phyloP scores from a whole-genome alignment of 2,797 vertebrate species.

The Xiphorhynchus erythropygius region DNA sequence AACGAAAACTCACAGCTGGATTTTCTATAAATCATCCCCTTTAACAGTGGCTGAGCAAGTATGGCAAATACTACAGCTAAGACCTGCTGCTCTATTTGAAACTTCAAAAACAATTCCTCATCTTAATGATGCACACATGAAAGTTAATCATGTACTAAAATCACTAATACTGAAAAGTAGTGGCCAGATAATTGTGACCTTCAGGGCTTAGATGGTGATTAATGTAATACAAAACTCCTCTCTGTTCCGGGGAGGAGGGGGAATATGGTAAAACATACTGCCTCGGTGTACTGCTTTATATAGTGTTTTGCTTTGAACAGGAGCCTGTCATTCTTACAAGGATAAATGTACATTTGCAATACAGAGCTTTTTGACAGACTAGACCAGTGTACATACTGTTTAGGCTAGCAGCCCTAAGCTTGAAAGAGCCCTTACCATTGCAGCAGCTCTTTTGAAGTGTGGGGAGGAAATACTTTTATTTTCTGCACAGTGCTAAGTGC shows the following conservation, averaged over 20 bases:
- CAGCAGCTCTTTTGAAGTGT: slow-evolving; percentile 6
- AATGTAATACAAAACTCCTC: slow-evolving; percentile 44
- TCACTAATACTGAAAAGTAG: slow-evolving; percentile 60
- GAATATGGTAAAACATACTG: slow-evolving; percentile 6
- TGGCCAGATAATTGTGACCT: slow-evolving; percentile 67
- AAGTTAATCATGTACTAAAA: slow-evolving; percentile 61
- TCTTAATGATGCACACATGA: slow-evolving; percentile 48
- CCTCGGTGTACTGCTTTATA: neutral
- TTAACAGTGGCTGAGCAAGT: slow-evolving; percentile 65
- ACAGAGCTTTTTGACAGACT: neutral
- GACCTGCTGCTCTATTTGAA: slow-evolving; percentile 64
- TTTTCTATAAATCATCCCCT: slow-evolving; percentile 78
- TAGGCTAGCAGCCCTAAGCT: neutral
- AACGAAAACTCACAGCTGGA: slow-evolving; percentile 81
- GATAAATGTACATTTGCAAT: neutral
- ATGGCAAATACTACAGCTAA: slow-evolving; percentile 65
- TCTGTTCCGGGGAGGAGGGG: neutral
- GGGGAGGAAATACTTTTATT: slow-evolving; percentile 50
- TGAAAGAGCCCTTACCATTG: neutral
- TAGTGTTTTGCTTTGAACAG: slow-evolving; percentile 13
- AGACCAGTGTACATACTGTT: neutral
- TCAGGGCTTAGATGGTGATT: slow-evolving; percentile 47
- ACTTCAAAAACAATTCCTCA: slow-evolving; percentile 64
- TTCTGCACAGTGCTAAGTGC: neutral
- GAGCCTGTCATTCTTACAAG: neutral